These are phyloP conservation scores for Drosophila teissieri DNA, from an alignment of 1,140 invertebrate genomes.

Conservation along the genomic window DNA sequence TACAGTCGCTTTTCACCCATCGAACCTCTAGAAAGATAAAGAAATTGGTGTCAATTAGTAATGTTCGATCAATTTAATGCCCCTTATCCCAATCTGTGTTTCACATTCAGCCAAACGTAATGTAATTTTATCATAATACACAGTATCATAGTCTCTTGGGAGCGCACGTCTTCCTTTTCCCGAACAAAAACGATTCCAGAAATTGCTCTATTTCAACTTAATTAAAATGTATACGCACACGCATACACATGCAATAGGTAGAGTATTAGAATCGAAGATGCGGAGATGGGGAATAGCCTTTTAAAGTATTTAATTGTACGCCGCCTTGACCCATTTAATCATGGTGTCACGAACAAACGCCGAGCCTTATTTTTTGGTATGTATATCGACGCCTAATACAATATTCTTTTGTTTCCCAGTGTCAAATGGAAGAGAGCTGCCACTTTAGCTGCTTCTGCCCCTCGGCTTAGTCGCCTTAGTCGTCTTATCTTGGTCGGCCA, in stretches of 20 bases:
- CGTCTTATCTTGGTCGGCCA: slow-evolving; percentile 20
- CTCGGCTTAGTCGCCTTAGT: slow-evolving; percentile 8
- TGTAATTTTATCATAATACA: background rate
- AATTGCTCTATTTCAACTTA: too few relatives aligned
- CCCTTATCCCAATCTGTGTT: background rate
- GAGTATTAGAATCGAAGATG: too few relatives aligned
- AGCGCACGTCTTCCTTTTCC: too few relatives aligned
- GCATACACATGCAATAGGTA: too few relatives aligned
- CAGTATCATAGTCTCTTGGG: background rate
- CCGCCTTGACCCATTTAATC: slow-evolving; percentile 26
- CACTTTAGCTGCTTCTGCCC: background rate
- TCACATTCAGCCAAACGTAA: background rate
- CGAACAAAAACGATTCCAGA: too few relatives aligned
- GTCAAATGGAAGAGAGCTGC: too few relatives aligned
- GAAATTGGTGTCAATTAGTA: slow-evolving; percentile 62
- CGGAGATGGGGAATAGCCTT: slow-evolving; percentile 6
- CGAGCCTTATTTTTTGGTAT: background rate
- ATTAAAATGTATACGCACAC: too few relatives aligned
- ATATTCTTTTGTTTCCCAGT: background rate
- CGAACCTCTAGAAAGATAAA: slow-evolving; percentile 28
- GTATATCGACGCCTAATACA: background rate
- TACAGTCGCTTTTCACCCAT: slow-evolving; percentile 3
- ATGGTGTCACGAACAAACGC: background rate
- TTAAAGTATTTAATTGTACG: background rate
- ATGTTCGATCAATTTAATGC: slow-evolving; percentile 30